A percentile compares a stretch with the other conserved stretches of the same genome.
Evolutionary conservation across 2,797 vertebrate genomes (phyloP).

Genomic region (Labeo calbasu): DNA sequence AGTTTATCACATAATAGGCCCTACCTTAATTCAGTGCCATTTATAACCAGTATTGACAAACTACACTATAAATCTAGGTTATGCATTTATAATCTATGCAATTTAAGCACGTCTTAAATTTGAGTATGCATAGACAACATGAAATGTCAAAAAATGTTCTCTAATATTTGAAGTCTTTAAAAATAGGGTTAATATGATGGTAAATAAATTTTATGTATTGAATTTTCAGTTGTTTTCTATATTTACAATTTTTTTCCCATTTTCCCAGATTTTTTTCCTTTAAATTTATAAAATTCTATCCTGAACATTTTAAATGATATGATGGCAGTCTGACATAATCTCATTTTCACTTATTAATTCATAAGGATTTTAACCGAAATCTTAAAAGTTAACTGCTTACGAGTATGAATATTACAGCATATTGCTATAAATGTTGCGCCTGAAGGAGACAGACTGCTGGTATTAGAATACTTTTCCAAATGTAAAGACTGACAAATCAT

Average conservation of each 20-base stretch:
- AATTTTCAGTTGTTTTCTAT: too few relatives aligned
- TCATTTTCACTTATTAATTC: background rate
- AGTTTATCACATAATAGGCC: background rate
- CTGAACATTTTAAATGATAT: background rate
- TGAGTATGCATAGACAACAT: background rate
- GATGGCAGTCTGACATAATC: background rate
- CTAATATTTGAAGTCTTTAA: background rate
- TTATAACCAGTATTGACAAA: background rate
- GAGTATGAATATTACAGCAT: background rate
- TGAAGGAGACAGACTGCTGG: background rate
- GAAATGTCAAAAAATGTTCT: background rate
- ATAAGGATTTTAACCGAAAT: background rate
- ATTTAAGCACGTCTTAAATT: background rate
- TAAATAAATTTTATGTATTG: too few relatives aligned
- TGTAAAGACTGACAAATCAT: constrained; percentile 15
- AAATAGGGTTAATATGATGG: too few relatives aligned
- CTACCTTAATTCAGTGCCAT: background rate
- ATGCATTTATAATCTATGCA: background rate
- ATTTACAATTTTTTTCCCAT: too few relatives aligned
- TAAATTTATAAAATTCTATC: too few relatives aligned
- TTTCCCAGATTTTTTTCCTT: too few relatives aligned
- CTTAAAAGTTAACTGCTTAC: background rate
- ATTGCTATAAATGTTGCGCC: background rate
- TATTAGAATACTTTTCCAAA: background rate
- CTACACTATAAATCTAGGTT: background rate